A percentile compares a stretch with the other conserved stretches of the same genome.
Conservation (phyloP, 1,140 invertebrate species). For the Wiebesia pumilae region DNA sequence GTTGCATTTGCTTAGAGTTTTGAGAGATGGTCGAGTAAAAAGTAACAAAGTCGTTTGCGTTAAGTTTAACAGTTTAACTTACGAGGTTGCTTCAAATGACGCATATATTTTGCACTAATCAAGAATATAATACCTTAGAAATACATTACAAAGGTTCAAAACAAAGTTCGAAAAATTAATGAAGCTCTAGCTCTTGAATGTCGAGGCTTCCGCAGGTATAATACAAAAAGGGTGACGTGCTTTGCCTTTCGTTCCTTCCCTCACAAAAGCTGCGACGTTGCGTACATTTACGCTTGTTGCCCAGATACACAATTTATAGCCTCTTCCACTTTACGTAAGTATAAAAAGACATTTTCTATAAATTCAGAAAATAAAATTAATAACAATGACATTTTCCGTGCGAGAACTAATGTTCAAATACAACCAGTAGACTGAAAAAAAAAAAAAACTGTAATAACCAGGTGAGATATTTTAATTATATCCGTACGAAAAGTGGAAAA, state of each 20-base stretch:
- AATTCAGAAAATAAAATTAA: constrained; percentile 1
- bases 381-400: not conserved
- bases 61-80: no score
- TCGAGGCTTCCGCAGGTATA: no score
- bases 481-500: not conserved
- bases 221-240: no score
- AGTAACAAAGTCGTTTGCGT: no score
- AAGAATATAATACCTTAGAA: no score
- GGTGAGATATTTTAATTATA: not conserved
- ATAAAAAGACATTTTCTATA: not conserved
- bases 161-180: no score
- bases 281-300: not conserved
- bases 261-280: not conserved
- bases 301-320: not conserved
- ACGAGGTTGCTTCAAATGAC: no score
- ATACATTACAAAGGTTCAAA: no score
- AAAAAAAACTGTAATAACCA: not conserved
- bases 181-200: no score
- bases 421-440: not conserved
- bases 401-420: not conserved
- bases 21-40: no score
- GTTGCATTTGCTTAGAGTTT: no score
- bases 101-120: no score
- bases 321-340: not conserved
- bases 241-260: not conserved